A percentile compares a stretch with the other conserved stretches of the same genome.
Conservation (phyloP, 2,797 vertebrate species). For the Pseudochirops cupreus region DNA sequence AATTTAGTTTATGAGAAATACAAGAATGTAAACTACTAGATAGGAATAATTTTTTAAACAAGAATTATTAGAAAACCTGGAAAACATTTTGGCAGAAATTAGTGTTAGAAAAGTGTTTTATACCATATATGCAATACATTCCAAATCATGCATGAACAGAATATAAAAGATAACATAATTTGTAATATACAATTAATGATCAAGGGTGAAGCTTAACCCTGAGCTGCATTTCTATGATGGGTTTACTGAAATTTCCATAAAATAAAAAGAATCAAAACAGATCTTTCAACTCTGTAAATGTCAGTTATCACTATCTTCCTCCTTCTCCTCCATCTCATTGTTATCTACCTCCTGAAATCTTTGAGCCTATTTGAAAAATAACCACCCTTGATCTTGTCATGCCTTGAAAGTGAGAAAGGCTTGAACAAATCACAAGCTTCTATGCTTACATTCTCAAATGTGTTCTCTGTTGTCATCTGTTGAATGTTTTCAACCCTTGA, state of each 20-base stretch:
- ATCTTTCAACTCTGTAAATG: background rate
- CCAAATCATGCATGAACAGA: background rate
- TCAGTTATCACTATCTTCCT: background rate
- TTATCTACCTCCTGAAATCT: background rate
- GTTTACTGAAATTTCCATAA: background rate
- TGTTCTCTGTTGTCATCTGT: background rate
- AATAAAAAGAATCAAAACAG: background rate
- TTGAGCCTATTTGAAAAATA: background rate
- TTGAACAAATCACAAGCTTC: background rate
- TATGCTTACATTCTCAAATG: fast-evolving
- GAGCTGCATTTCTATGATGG: background rate
- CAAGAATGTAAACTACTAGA: background rate
- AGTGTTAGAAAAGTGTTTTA: background rate
- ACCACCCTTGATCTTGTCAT: background rate
- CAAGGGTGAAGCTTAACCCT: background rate
- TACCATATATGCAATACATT: background rate
- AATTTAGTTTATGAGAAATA: background rate
- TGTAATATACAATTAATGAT: background rate
- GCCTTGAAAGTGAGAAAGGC: background rate
- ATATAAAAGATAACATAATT: background rate
- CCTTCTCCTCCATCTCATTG: background rate
- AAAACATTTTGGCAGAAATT: background rate
- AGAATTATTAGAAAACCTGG: background rate
- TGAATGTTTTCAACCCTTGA: background rate
- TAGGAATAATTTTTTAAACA: background rate